Conservation (phyloP, 1,140 invertebrate species). For the Aphis craccivora region DNA sequence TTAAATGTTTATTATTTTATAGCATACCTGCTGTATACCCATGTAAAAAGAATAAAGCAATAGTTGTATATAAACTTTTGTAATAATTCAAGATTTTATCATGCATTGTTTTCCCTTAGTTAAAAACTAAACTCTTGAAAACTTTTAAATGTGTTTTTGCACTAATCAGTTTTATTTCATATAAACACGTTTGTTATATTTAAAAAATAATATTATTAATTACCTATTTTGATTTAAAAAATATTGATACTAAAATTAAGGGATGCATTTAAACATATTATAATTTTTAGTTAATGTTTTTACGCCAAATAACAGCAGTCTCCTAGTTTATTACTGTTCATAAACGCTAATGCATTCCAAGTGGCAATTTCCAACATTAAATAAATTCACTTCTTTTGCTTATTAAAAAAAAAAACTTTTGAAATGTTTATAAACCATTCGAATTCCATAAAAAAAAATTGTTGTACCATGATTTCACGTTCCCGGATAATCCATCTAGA, state of each 20-base stretch:
- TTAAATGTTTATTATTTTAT: neutral
- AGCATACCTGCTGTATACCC: neutral
- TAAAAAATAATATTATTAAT: neutral
- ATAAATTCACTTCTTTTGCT: neutral
- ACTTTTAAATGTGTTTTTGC: slow-evolving; percentile 15
- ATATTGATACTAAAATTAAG: neutral
- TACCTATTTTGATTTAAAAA: neutral
- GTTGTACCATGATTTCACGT: too few relatives aligned
- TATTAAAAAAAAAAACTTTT: neutral
- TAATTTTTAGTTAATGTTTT: neutral
- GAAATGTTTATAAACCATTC: neutral
- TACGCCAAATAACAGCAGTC: neutral
- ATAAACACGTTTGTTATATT: neutral
- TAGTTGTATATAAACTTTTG: neutral
- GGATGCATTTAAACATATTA: neutral
- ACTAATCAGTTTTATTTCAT: neutral
- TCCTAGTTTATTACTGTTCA: neutral
- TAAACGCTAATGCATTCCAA: too few relatives aligned
- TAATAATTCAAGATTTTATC: neutral
- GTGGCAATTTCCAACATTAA: neutral
- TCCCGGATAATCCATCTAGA: too few relatives aligned
- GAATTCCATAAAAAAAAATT: too few relatives aligned
- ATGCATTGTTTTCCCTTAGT: neutral
- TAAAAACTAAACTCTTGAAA: neutral
- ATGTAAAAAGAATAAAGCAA: neutral